These are phyloP conservation scores for Myopa testacea DNA, from an alignment of 2,888 invertebrate genomes.

Conservation along the genomic window DNA sequence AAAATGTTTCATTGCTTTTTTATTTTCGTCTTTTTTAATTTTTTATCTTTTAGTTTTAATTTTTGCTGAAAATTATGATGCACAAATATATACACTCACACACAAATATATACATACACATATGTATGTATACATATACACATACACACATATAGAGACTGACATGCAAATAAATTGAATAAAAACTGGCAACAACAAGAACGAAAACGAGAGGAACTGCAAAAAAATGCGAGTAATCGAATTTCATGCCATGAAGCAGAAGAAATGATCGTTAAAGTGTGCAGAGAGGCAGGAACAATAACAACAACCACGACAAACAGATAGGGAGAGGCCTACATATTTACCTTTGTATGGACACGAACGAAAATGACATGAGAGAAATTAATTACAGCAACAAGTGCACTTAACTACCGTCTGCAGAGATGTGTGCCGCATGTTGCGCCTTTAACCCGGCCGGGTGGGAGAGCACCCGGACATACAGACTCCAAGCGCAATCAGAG, in stretches of 20 bases:
- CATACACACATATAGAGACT: not conserved
- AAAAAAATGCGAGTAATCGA: not conserved
- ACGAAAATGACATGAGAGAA: slow-evolving; percentile 51
- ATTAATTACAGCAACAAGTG: slow-evolving; percentile 64
- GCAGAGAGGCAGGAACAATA: not conserved
- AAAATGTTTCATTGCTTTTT: no score
- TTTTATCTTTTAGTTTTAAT: slow-evolving; percentile 6
- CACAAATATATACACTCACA: not conserved
- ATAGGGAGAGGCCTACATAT: no score
- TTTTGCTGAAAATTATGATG: not conserved
- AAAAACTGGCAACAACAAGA: not conserved
- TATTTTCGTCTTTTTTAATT: no score
- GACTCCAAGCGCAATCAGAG: no score
- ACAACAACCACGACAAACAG: not conserved
- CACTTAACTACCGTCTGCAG: slow-evolving; percentile 58
- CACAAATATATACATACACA: not conserved
- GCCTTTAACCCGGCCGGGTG: no score
- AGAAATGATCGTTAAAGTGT: not conserved
- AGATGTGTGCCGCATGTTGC: no score
- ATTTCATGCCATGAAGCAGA: slow-evolving; percentile 2
- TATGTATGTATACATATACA: not conserved
- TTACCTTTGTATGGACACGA: not conserved
- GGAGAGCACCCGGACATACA: no score
- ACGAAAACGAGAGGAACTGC: not conserved
- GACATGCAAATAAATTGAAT: slow-evolving; percentile 7